phyloP scores from a whole-genome alignment of 2,797 vertebrate genomes.

The Chiroxiphia lanceolata region DNA sequence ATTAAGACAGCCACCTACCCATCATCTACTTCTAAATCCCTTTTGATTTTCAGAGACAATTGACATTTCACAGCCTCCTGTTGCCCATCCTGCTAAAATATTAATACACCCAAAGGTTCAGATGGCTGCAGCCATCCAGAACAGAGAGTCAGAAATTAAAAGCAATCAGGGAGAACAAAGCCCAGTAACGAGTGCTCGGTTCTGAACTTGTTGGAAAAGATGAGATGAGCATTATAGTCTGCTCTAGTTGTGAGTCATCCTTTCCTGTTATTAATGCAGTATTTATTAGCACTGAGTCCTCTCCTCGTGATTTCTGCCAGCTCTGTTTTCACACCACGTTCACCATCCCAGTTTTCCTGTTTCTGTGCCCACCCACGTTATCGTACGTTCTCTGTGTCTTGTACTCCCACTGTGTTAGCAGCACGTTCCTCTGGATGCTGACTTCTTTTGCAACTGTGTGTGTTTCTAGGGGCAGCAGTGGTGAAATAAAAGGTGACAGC shows the following conservation, averaged over 20 bases:
- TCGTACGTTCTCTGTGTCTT: fast-evolving
- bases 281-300: not conserved
- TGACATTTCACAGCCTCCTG: not conserved
- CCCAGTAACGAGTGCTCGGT: fast-evolving
- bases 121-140: conserved; percentile 11
- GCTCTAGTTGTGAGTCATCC: not conserved
- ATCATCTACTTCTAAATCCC: not conserved
- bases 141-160: conserved; percentile 6
- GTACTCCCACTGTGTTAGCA: not conserved
- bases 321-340: not conserved
- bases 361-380: not conserved
- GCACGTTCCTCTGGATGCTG: not conserved
- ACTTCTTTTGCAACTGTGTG: not conserved
- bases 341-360: not conserved
- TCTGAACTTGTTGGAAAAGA: not conserved
- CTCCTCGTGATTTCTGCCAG: not conserved
- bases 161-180: conserved; percentile 30
- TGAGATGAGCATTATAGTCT: not conserved
- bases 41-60: conserved; percentile 6
- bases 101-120: conserved; percentile 11
- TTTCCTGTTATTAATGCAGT: not conserved
- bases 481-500: conserved; percentile 50
- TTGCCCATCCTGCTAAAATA: conserved; percentile 21
- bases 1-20: conserved; percentile 27
- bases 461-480: not conserved